phyloP scores from a whole-genome alignment of 2,797 vertebrate genomes.

The Sebastolobus altivelis region DNA sequence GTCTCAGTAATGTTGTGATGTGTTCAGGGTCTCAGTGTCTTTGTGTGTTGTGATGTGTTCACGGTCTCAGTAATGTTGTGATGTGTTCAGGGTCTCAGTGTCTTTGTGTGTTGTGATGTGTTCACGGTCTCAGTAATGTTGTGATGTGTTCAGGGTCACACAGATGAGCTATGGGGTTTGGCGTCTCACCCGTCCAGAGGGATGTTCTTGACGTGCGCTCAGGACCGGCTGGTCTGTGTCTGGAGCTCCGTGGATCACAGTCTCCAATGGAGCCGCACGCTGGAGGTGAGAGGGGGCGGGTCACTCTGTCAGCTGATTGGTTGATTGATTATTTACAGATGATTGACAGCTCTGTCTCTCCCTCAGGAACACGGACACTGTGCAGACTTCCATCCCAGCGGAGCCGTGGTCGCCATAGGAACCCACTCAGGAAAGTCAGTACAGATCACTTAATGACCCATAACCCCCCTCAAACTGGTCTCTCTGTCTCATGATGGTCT shows the following conservation, averaged over 20 bases:
- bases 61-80: neutral
- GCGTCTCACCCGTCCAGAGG: constrained; percentile 94
- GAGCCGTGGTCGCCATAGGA: constrained; percentile 95
- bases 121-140: neutral
- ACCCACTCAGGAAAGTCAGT: constrained; percentile 97
- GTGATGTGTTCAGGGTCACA: constrained; percentile 90
- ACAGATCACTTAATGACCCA: neutral
- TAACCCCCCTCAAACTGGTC: neutral
- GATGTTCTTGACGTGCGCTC: constrained; percentile 94
- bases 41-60: neutral
- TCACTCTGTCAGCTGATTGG: too few species aligned
- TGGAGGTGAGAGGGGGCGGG: constrained; percentile 82
- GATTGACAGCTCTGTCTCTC: constrained; percentile 12
- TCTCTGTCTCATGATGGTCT: neutral
- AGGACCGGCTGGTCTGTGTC: constrained; percentile 96
- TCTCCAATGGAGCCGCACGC: constrained; percentile 93
- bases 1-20: too few species aligned
- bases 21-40: neutral
- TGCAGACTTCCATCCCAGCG: constrained; percentile 98
- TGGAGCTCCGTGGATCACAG: constrained; percentile 93
- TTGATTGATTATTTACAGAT: neutral
- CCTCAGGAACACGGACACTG: constrained; percentile 96
- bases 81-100: neutral
- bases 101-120: neutral
- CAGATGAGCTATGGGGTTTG: constrained; percentile 97